phyloP scores from a whole-genome alignment of 2,113 vertebrate species.

The Actenoides lindsayi region DNA sequence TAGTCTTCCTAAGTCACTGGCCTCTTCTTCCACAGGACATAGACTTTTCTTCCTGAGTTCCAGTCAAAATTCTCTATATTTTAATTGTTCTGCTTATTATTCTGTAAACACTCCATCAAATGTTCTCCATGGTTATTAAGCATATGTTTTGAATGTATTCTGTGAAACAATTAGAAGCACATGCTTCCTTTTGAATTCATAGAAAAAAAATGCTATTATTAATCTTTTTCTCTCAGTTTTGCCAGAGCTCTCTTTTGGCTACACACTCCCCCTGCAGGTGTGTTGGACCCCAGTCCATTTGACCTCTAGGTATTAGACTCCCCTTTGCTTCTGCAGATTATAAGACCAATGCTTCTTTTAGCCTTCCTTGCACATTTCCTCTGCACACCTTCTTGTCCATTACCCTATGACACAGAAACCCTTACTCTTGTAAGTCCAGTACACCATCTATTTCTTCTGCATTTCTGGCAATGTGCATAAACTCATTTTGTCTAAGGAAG shows the following conservation, averaged over 20 bases:
- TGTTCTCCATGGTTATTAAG: slow-evolving; percentile 9
- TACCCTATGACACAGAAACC: fast-evolving
- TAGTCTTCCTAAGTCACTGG: too few species aligned
- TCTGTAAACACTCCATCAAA: slow-evolving; percentile 5
- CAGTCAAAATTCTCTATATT: background rate
- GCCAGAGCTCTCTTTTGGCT: background rate
- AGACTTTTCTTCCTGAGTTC: too few species aligned
- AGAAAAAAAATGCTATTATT: background rate
- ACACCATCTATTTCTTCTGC: background rate
- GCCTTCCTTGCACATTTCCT: background rate
- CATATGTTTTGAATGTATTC: slow-evolving; percentile 21
- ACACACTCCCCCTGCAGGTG: background rate
- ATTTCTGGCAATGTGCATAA: background rate
- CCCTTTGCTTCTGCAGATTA: background rate
- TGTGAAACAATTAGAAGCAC: slow-evolving; percentile 9
- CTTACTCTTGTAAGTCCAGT: too few species aligned
- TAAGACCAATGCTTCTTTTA: background rate
- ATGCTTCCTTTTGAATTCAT: background rate
- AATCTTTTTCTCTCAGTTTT: background rate
- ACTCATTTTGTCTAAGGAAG: background rate
- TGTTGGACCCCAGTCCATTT: background rate
- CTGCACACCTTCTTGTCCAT: background rate
- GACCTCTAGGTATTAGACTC: background rate
- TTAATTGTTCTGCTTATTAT: slow-evolving; percentile 29
- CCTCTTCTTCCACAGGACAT: too few species aligned